Evolutionary conservation across 2,113 vertebrate species (phyloP), one percentile per base, ranked within the genome.

Genomic region (Neodon shergylaensis): DNA sequence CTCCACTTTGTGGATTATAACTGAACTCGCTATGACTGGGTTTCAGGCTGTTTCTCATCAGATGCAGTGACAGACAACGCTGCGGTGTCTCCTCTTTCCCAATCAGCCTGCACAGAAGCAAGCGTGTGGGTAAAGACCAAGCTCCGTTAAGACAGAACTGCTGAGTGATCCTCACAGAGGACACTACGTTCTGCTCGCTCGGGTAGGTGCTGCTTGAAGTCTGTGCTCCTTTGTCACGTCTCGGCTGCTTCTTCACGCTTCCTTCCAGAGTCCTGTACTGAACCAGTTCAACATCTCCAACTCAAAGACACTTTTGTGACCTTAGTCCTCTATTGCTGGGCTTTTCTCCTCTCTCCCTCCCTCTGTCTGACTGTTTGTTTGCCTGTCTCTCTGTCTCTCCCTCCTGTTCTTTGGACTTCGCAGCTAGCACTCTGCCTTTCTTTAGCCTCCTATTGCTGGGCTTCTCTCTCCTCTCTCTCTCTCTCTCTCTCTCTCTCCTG

Each of bases 1-100:
- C 87, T 93, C 54, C 42, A 73, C 63, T 92, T 92, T 82, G 77
- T 74, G 84, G 93, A 42, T 33, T 54, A 65, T 39, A 44, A 88
- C 54, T 44, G 63, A 93, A 77, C 36, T 49, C 81, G 47, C 70
- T 70, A 77, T 58, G 61, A 83, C 54, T 36, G 49, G 42, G 61
- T 47, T 90, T 84, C 44, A 47, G 66, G 28, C 49, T 74, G n/a
- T 85, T 95, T 88, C 79, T 39, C 26, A 49, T 72, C 36, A 24
- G 5, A 36, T 65, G 31, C 61, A 10, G 7, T 90, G 79, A 28
- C 42, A 90, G 66, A 82, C 8, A 54, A 52, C 39, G 70, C 63
- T 33, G n/a, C 13, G 42, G 3, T 61, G 42, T 68, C 39, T 93
- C 21, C 19, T 4, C 9, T 73, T 72, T 54, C 36, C 61, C 66